Percentiles rank a stretch among this genome's conserved stretches.
Evolutionary conservation across 2,888 invertebrate species (phyloP).

Genomic region (Limenitis camilla): DNA sequence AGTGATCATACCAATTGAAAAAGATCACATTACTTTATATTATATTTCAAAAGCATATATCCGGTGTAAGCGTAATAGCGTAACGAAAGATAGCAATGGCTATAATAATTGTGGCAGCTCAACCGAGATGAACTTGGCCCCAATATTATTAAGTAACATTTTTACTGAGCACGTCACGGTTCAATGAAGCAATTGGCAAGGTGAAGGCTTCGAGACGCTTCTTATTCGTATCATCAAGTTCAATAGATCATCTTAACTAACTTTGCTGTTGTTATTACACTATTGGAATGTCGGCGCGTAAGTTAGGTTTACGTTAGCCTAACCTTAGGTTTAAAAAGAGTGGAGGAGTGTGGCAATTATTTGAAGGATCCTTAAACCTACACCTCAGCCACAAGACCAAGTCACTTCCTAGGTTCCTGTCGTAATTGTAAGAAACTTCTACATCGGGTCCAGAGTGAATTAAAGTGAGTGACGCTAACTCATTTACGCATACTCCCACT

Average conservation of each 20-base stretch:
- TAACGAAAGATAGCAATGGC: constrained; percentile 18
- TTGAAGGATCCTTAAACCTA: too few species aligned
- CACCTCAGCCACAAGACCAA: too few species aligned
- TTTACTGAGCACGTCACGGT: constrained; percentile 32
- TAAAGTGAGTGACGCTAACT: too few species aligned
- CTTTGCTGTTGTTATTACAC: too few species aligned
- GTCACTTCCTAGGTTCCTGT: too few species aligned
- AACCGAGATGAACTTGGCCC: constrained; percentile 43
- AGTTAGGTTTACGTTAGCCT: too few species aligned
- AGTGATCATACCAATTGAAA: neutral
- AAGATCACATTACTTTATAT: constrained; percentile 4
- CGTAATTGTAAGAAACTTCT: too few species aligned
- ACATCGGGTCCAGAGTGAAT: too few species aligned
- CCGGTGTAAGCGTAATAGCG: constrained; percentile 14
- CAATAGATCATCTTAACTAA: neutral
- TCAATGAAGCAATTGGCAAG: constrained; percentile 34
- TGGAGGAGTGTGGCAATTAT: too few species aligned
- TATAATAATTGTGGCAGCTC: constrained; percentile 23
- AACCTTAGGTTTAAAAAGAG: too few species aligned
- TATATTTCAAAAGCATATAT: constrained; percentile 16
- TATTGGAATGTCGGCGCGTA: too few species aligned
- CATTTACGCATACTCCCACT: too few species aligned
- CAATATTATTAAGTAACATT: constrained; percentile 39
- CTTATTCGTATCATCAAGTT: constrained; percentile 1
- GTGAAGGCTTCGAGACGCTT: constrained; percentile 31